phyloP scores from a whole-genome alignment of 2,797 vertebrate species.

The Octomys mimax region DNA sequence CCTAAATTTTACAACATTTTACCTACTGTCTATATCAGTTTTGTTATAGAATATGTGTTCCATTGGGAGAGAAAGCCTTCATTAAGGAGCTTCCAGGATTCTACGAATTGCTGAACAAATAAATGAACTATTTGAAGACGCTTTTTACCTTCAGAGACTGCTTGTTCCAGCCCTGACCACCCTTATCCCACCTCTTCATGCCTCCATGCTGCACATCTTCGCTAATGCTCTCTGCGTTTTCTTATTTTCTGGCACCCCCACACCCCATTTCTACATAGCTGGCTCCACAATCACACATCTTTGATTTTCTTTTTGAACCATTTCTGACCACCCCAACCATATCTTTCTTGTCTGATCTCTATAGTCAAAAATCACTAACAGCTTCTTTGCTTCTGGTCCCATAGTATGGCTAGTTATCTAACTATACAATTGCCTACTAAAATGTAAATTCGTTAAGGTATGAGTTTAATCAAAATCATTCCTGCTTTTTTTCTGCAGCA shows the following conservation, averaged over 20 bases:
- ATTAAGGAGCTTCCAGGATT: background rate
- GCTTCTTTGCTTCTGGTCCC: conserved; percentile 11
- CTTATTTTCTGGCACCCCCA: background rate
- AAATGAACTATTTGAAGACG: background rate
- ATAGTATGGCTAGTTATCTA: background rate
- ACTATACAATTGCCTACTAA: conserved; percentile 4
- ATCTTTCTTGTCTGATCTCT: background rate
- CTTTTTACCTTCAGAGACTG: background rate
- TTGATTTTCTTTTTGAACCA: background rate
- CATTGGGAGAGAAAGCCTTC: background rate
- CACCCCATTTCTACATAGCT: background rate
- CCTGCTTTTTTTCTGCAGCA: conserved; percentile 34
- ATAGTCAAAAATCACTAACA: background rate
- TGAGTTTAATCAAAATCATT: conserved; percentile 50
- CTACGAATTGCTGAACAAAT: conserved; percentile 35
- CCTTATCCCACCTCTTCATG: background rate
- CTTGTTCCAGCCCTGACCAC: background rate
- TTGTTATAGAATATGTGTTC: conserved; percentile 1
- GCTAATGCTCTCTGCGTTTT: background rate
- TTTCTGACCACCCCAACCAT: background rate
- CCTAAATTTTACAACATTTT: conserved; percentile 60
- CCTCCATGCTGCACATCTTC: background rate
- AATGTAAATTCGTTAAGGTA: conserved; percentile 38
- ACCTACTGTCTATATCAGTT: conserved; percentile 1
- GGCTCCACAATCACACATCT: background rate